These are phyloP conservation scores for Temnothorax longispinosus DNA, from an alignment of 1,140 invertebrate species.

Conservation along the genomic window DNA sequence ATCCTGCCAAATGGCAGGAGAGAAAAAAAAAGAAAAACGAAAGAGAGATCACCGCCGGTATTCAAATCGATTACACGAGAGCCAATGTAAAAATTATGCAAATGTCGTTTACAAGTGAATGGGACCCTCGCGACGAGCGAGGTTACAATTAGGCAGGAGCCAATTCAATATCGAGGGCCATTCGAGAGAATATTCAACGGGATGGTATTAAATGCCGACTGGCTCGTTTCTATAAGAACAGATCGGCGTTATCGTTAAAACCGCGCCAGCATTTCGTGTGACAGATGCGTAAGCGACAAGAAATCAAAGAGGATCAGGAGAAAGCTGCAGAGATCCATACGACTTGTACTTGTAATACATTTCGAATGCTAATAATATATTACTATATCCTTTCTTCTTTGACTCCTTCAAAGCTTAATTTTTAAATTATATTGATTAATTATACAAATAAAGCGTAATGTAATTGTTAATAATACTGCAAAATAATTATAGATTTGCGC, in stretches of 20 bases:
- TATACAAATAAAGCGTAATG: too few relatives aligned
- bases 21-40: conserved; percentile 61
- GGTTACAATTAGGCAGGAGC: conserved; percentile 85
- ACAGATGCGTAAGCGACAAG: conserved; percentile 3
- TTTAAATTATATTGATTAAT: neutral
- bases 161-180: conserved; percentile 85
- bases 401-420: neutral
- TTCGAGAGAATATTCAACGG: conserved; percentile 84
- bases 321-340: neutral
- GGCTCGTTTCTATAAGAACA: conserved; percentile 76
- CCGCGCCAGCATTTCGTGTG: conserved; percentile 23
- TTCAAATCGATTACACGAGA: conserved; percentile 80
- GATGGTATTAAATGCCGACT: conserved; percentile 83
- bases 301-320: neutral
- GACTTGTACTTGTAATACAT: neutral
- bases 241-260: conserved; percentile 74
- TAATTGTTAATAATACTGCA: too few relatives aligned
- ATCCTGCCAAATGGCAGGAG: conserved; percentile 48
- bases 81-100: conserved; percentile 85
- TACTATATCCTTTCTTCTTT: neutral
- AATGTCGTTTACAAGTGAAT: conserved; percentile 84
- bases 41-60: conserved; percentile 64
- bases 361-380: neutral
- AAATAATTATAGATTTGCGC: too few relatives aligned
- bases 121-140: conserved; percentile 78